Base-by-base conservation (phyloP, 1,140 invertebrate species). In the Nymphalis io region DNA sequence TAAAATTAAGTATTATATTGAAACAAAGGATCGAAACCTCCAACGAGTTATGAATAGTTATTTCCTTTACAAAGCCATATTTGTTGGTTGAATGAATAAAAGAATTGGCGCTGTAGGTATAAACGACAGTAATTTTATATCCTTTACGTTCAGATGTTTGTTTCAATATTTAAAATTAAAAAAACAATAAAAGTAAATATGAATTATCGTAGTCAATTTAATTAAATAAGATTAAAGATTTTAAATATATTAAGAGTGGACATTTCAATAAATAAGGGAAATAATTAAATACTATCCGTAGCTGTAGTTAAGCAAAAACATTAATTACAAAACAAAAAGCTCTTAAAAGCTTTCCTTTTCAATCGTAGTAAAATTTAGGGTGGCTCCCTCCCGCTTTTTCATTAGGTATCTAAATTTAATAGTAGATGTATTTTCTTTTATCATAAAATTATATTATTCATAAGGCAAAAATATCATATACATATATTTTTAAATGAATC, bases 241-340 rank as follows among this genome's bases (percentile, higher is more conserved):
- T 21, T 33, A 4, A n/a, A 23, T 23, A n/a, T 55, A 18, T 53
- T 53, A 21, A 16, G 16, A 51, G n/a, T 18, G 18, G 13, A 27
- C 51, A 15, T 55, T 27, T 55, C 6, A 27, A 27, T 55, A 55
- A 55, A 55, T 6, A 55, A 27, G 12, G 21, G 23, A 66, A 58
- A 58, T 66, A 59, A 66, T 66, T 58, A 65, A 60, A 70, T 65
- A 59, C 18, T 39, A 60, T 65, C 46, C 27, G 39, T 44, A 73
- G 60, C 63, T 64, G 59, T 63, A 68, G 60, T 58, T 67, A 63
- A 65, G 67, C 57, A 61, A 75, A 68, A 78, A 76, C 70, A 88
- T 85, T 88, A 91, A 91, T 91, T 89, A 90, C 82, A 80, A 85
- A 87, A 89, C 85, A 88, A 91, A 87, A 89, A 89, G 85, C 87